Percentiles rank a stretch among this genome's conserved stretches.
These are phyloP conservation scores for Drosophila sproati DNA, from an alignment of 1,140 invertebrate genomes.

Conservation along the genomic window DNA sequence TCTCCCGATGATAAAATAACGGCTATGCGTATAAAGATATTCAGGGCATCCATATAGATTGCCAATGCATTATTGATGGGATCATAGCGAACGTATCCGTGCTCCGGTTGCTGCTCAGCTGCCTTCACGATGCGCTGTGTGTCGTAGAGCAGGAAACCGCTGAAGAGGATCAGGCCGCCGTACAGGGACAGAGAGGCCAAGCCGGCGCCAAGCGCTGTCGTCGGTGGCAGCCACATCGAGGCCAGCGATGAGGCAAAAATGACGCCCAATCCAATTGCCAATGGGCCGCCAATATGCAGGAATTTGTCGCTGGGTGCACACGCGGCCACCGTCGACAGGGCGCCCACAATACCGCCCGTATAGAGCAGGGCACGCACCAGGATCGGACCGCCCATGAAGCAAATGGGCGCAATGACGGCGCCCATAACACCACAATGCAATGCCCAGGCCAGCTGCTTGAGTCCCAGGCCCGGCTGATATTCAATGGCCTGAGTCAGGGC, in stretches of 20 bases:
- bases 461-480: constrained; percentile 92
- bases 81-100: constrained; percentile 91
- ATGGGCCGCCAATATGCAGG: constrained; percentile 95
- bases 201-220: constrained; percentile 93
- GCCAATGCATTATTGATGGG: constrained; percentile 97
- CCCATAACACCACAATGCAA: constrained; percentile 94
- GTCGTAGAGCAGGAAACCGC: constrained; percentile 96
- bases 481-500: constrained; percentile 91
- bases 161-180: constrained; percentile 97
- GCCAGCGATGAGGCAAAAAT: constrained; percentile 97
- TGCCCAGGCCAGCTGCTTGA: constrained; percentile 98
- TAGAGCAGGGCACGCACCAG: constrained; percentile 95
- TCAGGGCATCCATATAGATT: constrained; percentile 97
- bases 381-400: constrained; percentile 95
- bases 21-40: constrained; percentile 98
- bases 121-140: constrained; percentile 95
- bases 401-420: constrained; percentile 96
- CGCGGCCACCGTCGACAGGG: constrained; percentile 95
- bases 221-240: constrained; percentile 95
- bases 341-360: constrained; percentile 97
- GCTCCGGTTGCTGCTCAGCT: constrained; percentile 92
- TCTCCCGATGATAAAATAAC: constrained; percentile 91
- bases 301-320: constrained; percentile 99
- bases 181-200: constrained; percentile 97
- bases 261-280: constrained; percentile 97